These are phyloP conservation scores for Etheostoma cragini DNA, from an alignment of 2,113 vertebrate species.

Conservation along the genomic window DNA sequence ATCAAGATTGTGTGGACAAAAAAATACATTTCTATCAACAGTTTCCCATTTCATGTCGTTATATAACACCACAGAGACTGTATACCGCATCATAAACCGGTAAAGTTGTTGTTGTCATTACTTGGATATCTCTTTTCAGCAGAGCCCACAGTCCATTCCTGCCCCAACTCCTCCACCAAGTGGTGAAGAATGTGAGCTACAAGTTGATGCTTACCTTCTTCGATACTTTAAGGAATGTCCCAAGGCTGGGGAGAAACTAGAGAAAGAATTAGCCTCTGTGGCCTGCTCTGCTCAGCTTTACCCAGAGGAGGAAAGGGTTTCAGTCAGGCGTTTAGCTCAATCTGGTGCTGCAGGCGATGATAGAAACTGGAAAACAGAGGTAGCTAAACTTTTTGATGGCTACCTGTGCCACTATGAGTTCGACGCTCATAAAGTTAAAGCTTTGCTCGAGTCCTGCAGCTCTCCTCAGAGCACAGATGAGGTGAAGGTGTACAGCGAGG, in stretches of 20 bases:
- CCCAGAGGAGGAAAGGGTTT: constrained; percentile 17
- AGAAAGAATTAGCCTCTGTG: constrained; percentile 4
- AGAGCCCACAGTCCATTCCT: constrained; percentile 6
- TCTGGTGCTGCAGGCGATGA: neutral
- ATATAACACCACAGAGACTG: neutral
- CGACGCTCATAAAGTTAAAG: constrained; percentile 24
- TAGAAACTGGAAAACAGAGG: constrained; percentile 24
- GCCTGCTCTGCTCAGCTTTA: constrained; percentile 31
- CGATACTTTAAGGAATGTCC: constrained; percentile 48
- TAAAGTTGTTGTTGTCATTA: neutral
- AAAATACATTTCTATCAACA: neutral
- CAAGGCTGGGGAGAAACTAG: constrained; percentile 13
- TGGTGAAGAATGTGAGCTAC: constrained; percentile 41
- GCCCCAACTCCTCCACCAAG: neutral
- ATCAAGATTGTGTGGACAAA: neutral
- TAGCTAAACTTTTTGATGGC: constrained; percentile 20
- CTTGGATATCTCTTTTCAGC: constrained; percentile 22
- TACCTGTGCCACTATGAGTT: constrained; percentile 32
- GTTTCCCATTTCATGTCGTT: neutral
- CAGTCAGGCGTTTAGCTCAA: constrained; percentile 5
- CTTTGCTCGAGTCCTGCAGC: constrained; percentile 38
- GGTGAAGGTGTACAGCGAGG: constrained; percentile 35
- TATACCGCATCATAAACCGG: neutral
- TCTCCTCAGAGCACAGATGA: neutral
- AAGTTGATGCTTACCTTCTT: constrained; percentile 26